phyloP scores from a whole-genome alignment of 2,888 invertebrate species.

The Heliothis peltigera region DNA sequence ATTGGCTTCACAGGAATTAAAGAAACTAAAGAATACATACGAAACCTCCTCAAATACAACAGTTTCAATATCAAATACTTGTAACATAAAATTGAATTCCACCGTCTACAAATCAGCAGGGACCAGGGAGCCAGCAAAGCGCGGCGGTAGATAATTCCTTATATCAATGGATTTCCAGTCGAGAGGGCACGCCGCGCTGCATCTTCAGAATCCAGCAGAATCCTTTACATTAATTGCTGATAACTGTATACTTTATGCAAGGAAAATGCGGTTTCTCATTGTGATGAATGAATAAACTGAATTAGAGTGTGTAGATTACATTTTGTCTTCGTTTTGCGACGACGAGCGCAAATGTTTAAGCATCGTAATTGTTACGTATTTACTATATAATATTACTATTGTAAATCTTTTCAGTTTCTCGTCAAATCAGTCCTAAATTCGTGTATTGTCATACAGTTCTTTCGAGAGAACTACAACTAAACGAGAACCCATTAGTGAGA shows the following conservation, averaged over 20 bases:
- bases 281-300: no score
- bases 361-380: no score
- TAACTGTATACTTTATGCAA: conserved; percentile 24
- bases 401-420: no score
- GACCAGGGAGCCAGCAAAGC: conserved; percentile 48
- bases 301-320: background rate
- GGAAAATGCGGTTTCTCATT: conserved; percentile 4
- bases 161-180: conserved; percentile 73
- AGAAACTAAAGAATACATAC: background rate
- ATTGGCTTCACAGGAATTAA: no score
- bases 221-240: conserved; percentile 41
- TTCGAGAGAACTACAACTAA: no score
- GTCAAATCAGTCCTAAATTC: no score
- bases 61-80: conserved; percentile 16
- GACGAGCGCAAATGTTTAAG: no score
- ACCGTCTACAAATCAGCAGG: conserved; percentile 33
- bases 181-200: conserved; percentile 41
- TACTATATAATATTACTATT: no score
- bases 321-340: no score
- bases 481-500: no score
- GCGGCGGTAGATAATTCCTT: conserved; percentile 66
- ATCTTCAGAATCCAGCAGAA: conserved; percentile 42
- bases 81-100: conserved; percentile 46
- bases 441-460: no score
- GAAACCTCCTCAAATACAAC: background rate